Base-by-base conservation (phyloP, 2,113 vertebrate species). In the Lates calcarifer region DNA sequence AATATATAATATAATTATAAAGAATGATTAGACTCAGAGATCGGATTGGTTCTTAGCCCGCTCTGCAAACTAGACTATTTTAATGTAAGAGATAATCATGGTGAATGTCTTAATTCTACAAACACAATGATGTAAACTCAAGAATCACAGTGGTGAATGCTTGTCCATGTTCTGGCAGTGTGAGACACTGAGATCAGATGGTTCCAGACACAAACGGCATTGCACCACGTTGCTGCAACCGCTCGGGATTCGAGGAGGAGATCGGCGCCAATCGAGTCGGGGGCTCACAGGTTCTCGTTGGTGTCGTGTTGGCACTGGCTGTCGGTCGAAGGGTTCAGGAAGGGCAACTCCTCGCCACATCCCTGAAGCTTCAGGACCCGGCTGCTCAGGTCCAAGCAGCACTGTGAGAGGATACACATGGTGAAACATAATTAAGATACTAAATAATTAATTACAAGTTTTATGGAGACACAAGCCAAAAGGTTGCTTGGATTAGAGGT, bases 361-460 rank as follows among this genome's bases (percentile, higher is more conserved):
- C 93, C 94, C 82, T 93, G 94, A 81, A 96, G 93, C 71, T 92
- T 94, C 88, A 98, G 94, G 57, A 96, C 94, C 73, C 94, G 94
- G 10, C 78, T 91, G 55, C 95, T 94, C 92, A 98, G 93, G 92
- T 98, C 97, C 31, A 98, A 93, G 88, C 96, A 98, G 92, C 97
- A 96, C 97, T 98, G 87, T 24, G 55, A 58, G 67, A 69, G 31
- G 86, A 60, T 11, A 51, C n/a, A 76, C 45, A 65, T 1, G 29
- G 37, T 2, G 45, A 65, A 60, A 61, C 17, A 20, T 14, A 33
- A 47, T 74, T 37, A 79, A 12, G 43, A 22, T n/a, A 11, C 43
- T 81, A 29, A 77, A 76, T 76, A 75, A 66, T 77, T 41, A 26
- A 43, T 65, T 24, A 39, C 47, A 74, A 15, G 28, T 31, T 60